A percentile compares a stretch with the other conserved stretches of the same genome.
These are phyloP conservation scores for Hemicrepidius hirtus DNA, from an alignment of 2,888 invertebrate species.

Conservation along the genomic window DNA sequence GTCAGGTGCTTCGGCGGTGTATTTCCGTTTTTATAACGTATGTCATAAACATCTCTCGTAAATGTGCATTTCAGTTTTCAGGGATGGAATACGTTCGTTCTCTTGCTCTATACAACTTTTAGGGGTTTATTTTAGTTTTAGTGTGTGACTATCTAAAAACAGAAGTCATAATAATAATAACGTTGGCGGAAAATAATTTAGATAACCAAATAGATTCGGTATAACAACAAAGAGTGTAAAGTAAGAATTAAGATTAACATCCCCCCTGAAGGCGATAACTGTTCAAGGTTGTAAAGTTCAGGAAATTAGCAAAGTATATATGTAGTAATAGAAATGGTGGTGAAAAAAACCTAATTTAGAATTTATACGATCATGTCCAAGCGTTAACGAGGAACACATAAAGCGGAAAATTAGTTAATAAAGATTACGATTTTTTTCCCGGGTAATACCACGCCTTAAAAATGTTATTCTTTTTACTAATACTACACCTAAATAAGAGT, in stretches of 20 bases:
- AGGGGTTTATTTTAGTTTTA: conserved; percentile 33
- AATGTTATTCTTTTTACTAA: background rate
- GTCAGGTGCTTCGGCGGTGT: conserved; percentile 63
- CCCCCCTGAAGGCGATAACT: conserved; percentile 43
- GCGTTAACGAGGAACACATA: conserved; percentile 45
- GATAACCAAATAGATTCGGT: conserved; percentile 33
- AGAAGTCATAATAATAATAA: conserved; percentile 30
- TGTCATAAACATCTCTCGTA: conserved; percentile 65
- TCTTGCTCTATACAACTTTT: conserved; percentile 15
- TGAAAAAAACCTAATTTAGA: conserved; percentile 52
- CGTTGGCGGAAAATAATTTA: conserved; percentile 22
- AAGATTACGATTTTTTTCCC: conserved; percentile 49
- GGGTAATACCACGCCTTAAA: background rate
- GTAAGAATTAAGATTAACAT: conserved; percentile 39
- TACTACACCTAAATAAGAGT: conserved; percentile 1
- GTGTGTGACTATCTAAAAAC: conserved; percentile 25
- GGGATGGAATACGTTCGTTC: conserved; percentile 24
- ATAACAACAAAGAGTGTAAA: conserved; percentile 32
- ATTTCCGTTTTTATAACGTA: conserved; percentile 64
- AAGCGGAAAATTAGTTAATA: conserved; percentile 50
- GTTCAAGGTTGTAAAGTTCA: conserved; percentile 38
- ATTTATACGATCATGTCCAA: conserved; percentile 44
- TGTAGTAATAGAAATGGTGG: conserved; percentile 46
- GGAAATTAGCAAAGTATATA: conserved; percentile 49
- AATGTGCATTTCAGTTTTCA: conserved; percentile 54